Evolutionary conservation across 2,797 vertebrate genomes (phyloP).

Genomic region (Ataeniobius toweri): DNA sequence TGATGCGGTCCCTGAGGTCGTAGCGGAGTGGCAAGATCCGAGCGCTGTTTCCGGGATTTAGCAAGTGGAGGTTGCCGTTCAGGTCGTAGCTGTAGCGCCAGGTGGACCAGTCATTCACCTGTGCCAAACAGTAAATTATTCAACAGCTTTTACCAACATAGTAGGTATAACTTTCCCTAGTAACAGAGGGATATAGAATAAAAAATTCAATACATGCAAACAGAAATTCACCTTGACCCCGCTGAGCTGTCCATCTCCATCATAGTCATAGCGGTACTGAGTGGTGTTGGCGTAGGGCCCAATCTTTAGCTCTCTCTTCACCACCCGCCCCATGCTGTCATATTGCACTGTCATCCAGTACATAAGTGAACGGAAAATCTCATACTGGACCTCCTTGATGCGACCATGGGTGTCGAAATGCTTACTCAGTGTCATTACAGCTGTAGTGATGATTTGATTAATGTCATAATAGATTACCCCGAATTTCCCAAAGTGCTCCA

Average conservation of each 20-base stretch:
- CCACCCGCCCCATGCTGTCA: conserved; percentile 97
- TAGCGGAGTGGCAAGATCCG: conserved; percentile 95
- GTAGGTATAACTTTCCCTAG: background rate
- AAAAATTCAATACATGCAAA: conserved; percentile 9
- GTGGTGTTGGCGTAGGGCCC: conserved; percentile 98
- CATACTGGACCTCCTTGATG: conserved; percentile 98
- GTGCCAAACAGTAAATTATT: conserved; percentile 4
- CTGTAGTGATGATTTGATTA: conserved; percentile 99
- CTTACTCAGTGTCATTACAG: conserved; percentile 99
- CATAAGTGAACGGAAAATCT: conserved; percentile 98
- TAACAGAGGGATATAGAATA: background rate
- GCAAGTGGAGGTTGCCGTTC: conserved; percentile 95
- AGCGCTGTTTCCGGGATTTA: conserved; percentile 94
- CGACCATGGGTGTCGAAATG: conserved; percentile 98
- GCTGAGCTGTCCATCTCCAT: conserved; percentile 95
- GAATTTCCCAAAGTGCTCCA: conserved; percentile 99
- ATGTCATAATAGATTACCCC: conserved; percentile 99
- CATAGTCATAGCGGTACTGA: conserved; percentile 97
- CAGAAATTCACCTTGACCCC: conserved; percentile 83
- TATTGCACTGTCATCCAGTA: conserved; percentile 99
- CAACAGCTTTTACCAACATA: background rate
- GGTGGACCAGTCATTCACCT: conserved; percentile 94
- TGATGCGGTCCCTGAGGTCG: conserved; percentile 96
- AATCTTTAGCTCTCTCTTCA: conserved; percentile 96
- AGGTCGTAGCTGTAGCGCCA: conserved; percentile 99